Base-by-base conservation (phyloP, 2,888 invertebrate genomes). In the Chrysolina americana region DNA sequence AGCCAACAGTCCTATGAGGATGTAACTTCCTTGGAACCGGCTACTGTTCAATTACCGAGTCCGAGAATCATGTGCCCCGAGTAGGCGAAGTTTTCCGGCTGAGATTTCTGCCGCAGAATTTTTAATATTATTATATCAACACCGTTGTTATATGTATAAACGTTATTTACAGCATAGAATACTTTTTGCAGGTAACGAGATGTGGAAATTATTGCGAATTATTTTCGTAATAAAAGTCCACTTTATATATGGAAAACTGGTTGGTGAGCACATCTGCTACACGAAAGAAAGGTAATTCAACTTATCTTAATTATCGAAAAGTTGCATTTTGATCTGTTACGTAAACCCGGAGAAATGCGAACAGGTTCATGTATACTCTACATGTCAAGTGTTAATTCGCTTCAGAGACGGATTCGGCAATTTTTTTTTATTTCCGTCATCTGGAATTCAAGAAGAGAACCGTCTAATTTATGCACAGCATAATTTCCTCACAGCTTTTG, bases 251-350 rank as follows among this genome's bases (percentile, higher is more conserved):
- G 76, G 74, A 53, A 77, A 74, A 63, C 70, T 79, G 28, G 56
- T 66, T 64, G 78, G 78, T 64, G 74, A 79, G 66, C 72, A 79
- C 71, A 70, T 79, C 66, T 79, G 78, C 65, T 56, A 65, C 36
- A 66, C 66, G 53, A 74, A 79, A 74, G 73, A 77, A 73, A 71
- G 62, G 78, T 79, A 74, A 50, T 50, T 50, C 50, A n/a, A 36
- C 15, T 36, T 23, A 28, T 59, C 59, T 59, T 59, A 15, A 59
- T 59, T 59, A 59, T 28, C 59, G 59, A 59, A 59, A 59, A 59
- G 36, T 59, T 59, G 28, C 59, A 36, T 28, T 59, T 28, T 59
- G 21, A 53, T 19, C 28, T 59, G 59, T 59, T 36, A 59, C 59
- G 59, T 59, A 59, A 28, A 59, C 15, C 36, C 28, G 59, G 28